A percentile compares a stretch with the other conserved stretches of the same genome.
Evolutionary conservation across 2,888 invertebrate genomes (phyloP).

Genomic region (Limnephilus auricula): DNA sequence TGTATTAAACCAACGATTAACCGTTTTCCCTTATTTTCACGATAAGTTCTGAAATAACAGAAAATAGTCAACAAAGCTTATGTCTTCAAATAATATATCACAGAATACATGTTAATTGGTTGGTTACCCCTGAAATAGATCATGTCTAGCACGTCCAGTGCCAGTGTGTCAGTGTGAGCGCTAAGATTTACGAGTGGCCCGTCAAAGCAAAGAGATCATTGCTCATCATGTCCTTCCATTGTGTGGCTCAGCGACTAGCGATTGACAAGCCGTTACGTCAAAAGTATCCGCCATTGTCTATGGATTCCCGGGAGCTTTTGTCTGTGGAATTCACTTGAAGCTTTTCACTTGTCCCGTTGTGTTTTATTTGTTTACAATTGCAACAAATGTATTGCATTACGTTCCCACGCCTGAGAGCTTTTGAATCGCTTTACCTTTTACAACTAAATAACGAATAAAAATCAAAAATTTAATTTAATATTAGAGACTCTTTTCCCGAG

Average conservation of each 20-base stretch:
- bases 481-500: too few species aligned
- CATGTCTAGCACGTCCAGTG: background rate
- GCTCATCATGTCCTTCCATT: conserved; percentile 61
- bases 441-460: background rate
- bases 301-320: conserved; percentile 5
- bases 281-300: conserved; percentile 35
- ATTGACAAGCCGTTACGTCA: conserved; percentile 51
- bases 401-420: conserved; percentile 47
- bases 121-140: background rate
- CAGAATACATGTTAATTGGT: background rate
- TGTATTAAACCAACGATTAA: too few species aligned
- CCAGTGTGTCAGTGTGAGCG: background rate
- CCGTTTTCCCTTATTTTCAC: too few species aligned
- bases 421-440: background rate
- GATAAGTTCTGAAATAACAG: too few species aligned
- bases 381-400: background rate
- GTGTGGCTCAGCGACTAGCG: conserved; percentile 52
- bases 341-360: conserved; percentile 15
- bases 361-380: conserved; percentile 33
- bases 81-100: too few species aligned
- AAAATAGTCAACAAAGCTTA: too few species aligned
- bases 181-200: conserved; percentile 61
- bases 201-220: conserved; percentile 61
- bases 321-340: conserved; percentile 44
- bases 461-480: too few species aligned